Percentiles rank a stretch among this genome's conserved stretches.
These are phyloP conservation scores for Lomographa bimaculata DNA, from an alignment of 2,888 invertebrate species.

Conservation along the genomic window DNA sequence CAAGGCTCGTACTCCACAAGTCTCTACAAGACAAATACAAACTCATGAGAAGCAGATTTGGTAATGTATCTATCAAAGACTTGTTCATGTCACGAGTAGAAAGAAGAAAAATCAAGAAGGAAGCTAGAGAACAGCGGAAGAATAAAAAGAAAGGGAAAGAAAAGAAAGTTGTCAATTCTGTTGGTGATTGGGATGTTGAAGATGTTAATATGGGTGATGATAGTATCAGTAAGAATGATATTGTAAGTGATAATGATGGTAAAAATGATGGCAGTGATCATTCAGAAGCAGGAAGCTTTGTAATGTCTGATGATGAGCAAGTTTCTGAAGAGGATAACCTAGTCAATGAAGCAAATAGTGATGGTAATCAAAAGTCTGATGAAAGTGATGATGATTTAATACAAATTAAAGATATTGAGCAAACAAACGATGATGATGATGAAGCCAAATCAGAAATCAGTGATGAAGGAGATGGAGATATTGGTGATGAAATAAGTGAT, in stretches of 20 bases:
- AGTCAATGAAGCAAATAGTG: conserved; percentile 25
- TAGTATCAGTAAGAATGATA: conserved; percentile 23
- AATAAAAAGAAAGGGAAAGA: conserved; percentile 52
- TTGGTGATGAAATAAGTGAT: conserved; percentile 19
- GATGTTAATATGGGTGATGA: conserved; percentile 37
- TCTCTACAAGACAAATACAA: conserved; percentile 67
- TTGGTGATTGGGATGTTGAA: conserved; percentile 63
- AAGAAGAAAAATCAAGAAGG: conserved; percentile 66
- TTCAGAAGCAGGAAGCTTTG: conserved; percentile 4
- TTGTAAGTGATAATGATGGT: conserved; percentile 15
- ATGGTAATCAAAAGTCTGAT: conserved; percentile 10
- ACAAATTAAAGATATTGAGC: too few species aligned
- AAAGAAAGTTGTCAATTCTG: conserved; percentile 47
- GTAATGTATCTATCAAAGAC: conserved; percentile 67
- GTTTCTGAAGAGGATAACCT: conserved; percentile 24
- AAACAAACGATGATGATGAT: conserved; percentile 15
- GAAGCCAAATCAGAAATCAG: conserved; percentile 14
- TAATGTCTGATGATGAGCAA: conserved; percentile 19
- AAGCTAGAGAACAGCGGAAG: conserved; percentile 62
- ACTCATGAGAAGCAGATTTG: conserved; percentile 58
- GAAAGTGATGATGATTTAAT: conserved; percentile 11
- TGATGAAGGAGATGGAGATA: conserved; percentile 18
- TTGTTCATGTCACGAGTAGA: conserved; percentile 73
- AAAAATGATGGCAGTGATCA: conserved; percentile 17
- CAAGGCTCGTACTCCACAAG: conserved; percentile 68